Evolutionary conservation across 2,113 vertebrate genomes (phyloP).

Genomic region (Nothobranchius furzeri): DNA sequence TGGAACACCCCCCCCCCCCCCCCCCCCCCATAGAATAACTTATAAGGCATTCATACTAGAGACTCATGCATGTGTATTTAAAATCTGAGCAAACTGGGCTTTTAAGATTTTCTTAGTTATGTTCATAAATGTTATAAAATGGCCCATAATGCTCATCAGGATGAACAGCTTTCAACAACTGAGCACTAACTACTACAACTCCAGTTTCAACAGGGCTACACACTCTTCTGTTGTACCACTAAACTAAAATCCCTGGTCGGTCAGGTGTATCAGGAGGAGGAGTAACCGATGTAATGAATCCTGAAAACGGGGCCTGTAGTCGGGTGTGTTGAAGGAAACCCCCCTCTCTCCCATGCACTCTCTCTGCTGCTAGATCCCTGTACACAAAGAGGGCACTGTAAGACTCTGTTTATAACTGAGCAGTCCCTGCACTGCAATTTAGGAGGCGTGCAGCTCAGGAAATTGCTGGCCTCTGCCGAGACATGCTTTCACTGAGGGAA

Average conservation of each 20-base stretch:
- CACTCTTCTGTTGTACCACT: too few relatives aligned
- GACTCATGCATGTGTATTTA: too few relatives aligned
- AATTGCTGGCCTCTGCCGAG: constrained; percentile 90
- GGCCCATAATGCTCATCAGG: too few relatives aligned
- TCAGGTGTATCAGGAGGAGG: constrained; percentile 44
- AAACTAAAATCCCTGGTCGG: constrained; percentile 24
- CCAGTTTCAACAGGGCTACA: too few relatives aligned
- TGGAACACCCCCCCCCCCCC: too few relatives aligned
- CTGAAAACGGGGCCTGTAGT: constrained; percentile 18
- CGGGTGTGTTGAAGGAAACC: constrained; percentile 46
- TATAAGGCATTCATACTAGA: too few relatives aligned
- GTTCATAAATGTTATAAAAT: too few relatives aligned
- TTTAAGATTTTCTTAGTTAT: too few relatives aligned
- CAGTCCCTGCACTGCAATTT: constrained; percentile 92
- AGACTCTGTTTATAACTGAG: constrained; percentile 81
- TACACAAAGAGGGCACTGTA: constrained; percentile 92
- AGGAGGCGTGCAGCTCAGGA: constrained; percentile 93
- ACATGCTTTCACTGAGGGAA: constrained; percentile 92
- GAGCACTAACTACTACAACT: too few relatives aligned
- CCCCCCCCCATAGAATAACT: too few relatives aligned
- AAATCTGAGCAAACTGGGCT: too few relatives aligned
- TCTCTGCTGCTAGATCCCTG: constrained; percentile 50
- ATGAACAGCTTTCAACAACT: too few relatives aligned
- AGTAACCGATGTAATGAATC: constrained; percentile 46
- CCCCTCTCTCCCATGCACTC: constrained; percentile 51